A percentile compares a stretch with the other conserved stretches of the same genome.
Evolutionary conservation across 2,888 invertebrate species (phyloP).

Genomic region (Netelia melanura): DNA sequence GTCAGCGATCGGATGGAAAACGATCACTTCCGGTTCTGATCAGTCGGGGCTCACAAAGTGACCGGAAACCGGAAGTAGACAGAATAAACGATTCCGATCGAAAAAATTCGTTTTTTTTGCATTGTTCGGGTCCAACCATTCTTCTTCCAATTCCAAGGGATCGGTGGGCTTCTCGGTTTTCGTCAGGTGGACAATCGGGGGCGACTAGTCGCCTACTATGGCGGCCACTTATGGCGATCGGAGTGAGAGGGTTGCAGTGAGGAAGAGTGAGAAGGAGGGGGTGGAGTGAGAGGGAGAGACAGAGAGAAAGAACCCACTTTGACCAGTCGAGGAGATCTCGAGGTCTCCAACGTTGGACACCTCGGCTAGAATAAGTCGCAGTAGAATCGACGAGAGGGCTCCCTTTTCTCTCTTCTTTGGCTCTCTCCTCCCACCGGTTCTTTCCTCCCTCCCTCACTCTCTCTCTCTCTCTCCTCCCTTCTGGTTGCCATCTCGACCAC

Average conservation of each 20-base stretch:
- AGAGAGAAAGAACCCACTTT: not conserved
- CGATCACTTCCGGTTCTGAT: not conserved
- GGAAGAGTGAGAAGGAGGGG: not conserved
- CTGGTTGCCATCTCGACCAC: slow-evolving; percentile 20
- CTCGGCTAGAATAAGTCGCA: not conserved
- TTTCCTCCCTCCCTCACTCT: not conserved
- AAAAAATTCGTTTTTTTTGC: too few relatives aligned
- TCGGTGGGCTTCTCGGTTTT: slow-evolving; percentile 8
- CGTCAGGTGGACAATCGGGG: slow-evolving; percentile 70
- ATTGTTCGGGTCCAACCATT: too few relatives aligned
- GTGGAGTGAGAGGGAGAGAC: not conserved
- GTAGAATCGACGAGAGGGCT: not conserved
- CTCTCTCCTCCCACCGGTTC: not conserved
- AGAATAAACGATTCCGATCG: too few relatives aligned
- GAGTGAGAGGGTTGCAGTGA: not conserved
- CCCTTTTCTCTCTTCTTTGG: not conserved
- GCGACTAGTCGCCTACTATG: slow-evolving; percentile 65
- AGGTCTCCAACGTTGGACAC: not conserved
- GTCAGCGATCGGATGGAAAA: not conserved
- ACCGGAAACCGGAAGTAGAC: too few relatives aligned
- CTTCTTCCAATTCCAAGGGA: not conserved
- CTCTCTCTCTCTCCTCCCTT: slow-evolving; percentile 4
- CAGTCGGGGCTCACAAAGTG: not conserved
- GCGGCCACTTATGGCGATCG: slow-evolving; percentile 61
- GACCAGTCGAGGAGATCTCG: not conserved